Percentiles rank a stretch among this genome's conserved stretches.
Evolutionary conservation across 1,140 invertebrate species (phyloP).

Genomic region (Rhysida immarginata): DNA sequence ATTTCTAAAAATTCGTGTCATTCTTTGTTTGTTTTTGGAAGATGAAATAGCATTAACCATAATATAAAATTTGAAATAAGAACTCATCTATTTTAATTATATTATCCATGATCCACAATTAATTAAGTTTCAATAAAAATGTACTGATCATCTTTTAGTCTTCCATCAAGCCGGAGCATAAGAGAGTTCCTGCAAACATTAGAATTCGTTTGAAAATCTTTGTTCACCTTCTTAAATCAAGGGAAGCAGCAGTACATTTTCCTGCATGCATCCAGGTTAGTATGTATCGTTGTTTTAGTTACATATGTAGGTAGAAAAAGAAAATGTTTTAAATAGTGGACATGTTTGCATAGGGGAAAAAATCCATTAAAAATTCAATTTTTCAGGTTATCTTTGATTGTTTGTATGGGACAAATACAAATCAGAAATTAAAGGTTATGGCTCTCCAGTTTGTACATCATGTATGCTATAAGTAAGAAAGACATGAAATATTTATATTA

Average conservation of each 20-base stretch:
- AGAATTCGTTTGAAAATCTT: constrained; percentile 69
- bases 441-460: constrained; percentile 67
- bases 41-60: too few relatives aligned
- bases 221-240: constrained; percentile 62
- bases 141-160: too few relatives aligned
- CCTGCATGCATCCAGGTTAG: constrained; percentile 59
- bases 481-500: too few relatives aligned
- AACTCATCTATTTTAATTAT: too few relatives aligned
- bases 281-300: background rate
- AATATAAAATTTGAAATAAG: too few relatives aligned
- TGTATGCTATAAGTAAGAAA: constrained; percentile 55
- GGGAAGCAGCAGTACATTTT: constrained; percentile 58
- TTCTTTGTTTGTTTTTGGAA: too few relatives aligned
- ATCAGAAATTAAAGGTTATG: constrained; percentile 59
- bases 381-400: constrained; percentile 70
- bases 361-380: constrained; percentile 8
- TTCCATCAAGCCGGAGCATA: constrained; percentile 40
- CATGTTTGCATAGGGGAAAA: too few relatives aligned
- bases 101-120: too few relatives aligned
- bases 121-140: too few relatives aligned
- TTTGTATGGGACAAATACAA: constrained; percentile 65
- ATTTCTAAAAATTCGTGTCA: too few relatives aligned
- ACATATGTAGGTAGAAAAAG: background rate
- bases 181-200: constrained; percentile 54
- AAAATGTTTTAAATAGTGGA: background rate